These are phyloP conservation scores for Pomatostomus ruficeps DNA, from an alignment of 2,113 vertebrate genomes.

Conservation along the genomic window DNA sequence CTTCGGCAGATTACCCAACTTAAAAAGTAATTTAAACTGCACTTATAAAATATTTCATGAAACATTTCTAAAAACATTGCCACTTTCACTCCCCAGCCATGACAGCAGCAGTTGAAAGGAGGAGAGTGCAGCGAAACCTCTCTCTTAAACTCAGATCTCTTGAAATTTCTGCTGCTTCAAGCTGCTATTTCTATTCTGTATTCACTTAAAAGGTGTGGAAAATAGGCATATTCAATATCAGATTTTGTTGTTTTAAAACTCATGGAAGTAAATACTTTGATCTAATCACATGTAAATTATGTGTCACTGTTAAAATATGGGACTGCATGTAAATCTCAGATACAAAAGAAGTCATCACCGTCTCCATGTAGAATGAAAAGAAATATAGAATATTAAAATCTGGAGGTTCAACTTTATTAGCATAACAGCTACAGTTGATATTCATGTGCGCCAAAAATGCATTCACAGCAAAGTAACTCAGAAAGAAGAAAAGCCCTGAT, in stretches of 20 bases:
- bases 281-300: conserved; percentile 69
- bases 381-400: conserved; percentile 62
- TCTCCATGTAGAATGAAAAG: conserved; percentile 60
- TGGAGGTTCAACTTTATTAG: conserved; percentile 52
- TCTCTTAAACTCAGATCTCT: conserved; percentile 41
- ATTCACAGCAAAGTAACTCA: conserved; percentile 52
- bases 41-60: conserved; percentile 57
- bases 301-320: conserved; percentile 67
- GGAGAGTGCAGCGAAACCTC: background rate
- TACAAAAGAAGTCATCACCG: conserved; percentile 60
- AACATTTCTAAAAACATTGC: conserved; percentile 53
- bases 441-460: conserved; percentile 58
- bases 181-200: conserved; percentile 45
- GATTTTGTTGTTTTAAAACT: conserved; percentile 65
- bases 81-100: conserved; percentile 15
- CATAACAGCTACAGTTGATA: conserved; percentile 59
- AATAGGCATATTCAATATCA: conserved; percentile 51
- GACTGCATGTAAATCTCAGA: conserved; percentile 59
- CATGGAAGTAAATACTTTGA: conserved; percentile 60
- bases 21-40: conserved; percentile 58
- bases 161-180: conserved; percentile 62
- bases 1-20: conserved; percentile 48
- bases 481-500: conserved; percentile 59
- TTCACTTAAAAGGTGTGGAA: conserved; percentile 53
- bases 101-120: conserved; percentile 52